These are phyloP conservation scores for Hermodice carunculata DNA, from an alignment of 2,888 invertebrate species.

Conservation along the genomic window DNA sequence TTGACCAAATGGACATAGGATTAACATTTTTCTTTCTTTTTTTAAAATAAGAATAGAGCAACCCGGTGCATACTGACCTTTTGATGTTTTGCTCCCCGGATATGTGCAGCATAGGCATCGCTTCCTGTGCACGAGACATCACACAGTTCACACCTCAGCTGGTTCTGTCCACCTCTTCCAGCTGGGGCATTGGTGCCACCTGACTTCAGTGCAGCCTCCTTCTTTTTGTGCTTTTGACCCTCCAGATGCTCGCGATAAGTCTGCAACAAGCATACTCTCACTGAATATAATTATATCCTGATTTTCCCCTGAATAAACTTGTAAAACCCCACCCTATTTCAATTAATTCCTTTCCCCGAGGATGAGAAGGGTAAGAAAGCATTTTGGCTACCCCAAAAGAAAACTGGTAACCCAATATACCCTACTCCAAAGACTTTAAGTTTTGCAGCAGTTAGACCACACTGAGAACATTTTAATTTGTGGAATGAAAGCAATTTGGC, in stretches of 20 bases:
- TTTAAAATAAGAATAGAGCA: background rate
- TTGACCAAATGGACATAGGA: too few species aligned
- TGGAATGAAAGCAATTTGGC: too few species aligned
- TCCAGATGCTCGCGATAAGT: slow-evolving; percentile 97
- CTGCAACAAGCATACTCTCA: slow-evolving; percentile 67
- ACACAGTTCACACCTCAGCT: slow-evolving; percentile 94
- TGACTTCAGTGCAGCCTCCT: slow-evolving; percentile 86
- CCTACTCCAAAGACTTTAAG: too few species aligned
- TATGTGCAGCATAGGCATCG: slow-evolving; percentile 98
- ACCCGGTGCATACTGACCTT: slow-evolving; percentile 75
- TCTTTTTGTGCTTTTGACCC: slow-evolving; percentile 99
- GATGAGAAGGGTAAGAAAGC: too few species aligned
- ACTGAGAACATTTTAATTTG: too few species aligned
- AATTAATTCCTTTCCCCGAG: too few species aligned
- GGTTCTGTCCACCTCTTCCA: slow-evolving; percentile 71
- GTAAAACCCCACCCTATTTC: too few species aligned
- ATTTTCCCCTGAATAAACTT: background rate
- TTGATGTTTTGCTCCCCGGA: slow-evolving; percentile 97
- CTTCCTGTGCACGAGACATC: slow-evolving; percentile 98
- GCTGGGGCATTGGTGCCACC: slow-evolving; percentile 69
- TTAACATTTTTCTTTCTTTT: too few species aligned
- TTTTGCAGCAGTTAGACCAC: too few species aligned
- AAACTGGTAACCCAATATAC: too few species aligned
- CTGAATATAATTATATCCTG: background rate
- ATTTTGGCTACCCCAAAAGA: too few species aligned